Evolutionary conservation across 30 jellyfish, hydroid and myxozoan genomes (phyloP), one percentile per base, ranked within the genome.

Genomic region (Hydractinia symbiolongicarpus): DNA sequence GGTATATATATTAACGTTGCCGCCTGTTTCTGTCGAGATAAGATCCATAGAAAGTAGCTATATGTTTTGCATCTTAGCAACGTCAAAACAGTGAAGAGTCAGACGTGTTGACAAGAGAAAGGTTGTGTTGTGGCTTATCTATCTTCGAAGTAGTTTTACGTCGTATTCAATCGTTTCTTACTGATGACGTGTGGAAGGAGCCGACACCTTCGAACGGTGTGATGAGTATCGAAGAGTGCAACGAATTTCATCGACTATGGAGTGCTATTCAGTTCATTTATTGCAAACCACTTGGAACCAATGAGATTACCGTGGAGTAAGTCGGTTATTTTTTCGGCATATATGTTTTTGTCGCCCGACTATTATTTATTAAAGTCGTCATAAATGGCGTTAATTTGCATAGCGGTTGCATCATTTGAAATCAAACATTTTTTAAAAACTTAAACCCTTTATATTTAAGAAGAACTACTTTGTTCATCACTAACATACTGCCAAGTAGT

Each of bases 191-290:
- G 8, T 93, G 99, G 99, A 81, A 88, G 70, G 99, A 93, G 51
- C 96, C 99, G 19, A 90, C 99, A 4, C 97, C 99, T 9, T 75
- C 97, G 7, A 93, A 93, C 82, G 99, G 99, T 8, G 99, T 93
- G 50, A 87, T 93, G 99, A 87, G 95, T 81, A 84, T 93, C 14
- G 99, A 93, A 73, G 99, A 93, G 79, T 93, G 99, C 86, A 84
- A 83, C 55, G 99, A 93, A 72, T 93, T 93, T 76, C 99, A 93
- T 82, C 96, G 99, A 7, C 83, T 93, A 14, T 93, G 99, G 99
- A 93, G 99, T 81, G 99, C 99, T 16, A 88, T 93, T 55, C 96
- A 86, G 55, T 93, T 93, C 81, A 93, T 93, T 87, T 93, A 94
- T 62, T 93, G 96, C 86, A 93, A 93, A 57, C 99, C 99, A 4